Evolutionary conservation across 2,113 vertebrate species (phyloP), one percentile per base, ranked within the genome.

Genomic region (Anarrhichthys ocellatus): DNA sequence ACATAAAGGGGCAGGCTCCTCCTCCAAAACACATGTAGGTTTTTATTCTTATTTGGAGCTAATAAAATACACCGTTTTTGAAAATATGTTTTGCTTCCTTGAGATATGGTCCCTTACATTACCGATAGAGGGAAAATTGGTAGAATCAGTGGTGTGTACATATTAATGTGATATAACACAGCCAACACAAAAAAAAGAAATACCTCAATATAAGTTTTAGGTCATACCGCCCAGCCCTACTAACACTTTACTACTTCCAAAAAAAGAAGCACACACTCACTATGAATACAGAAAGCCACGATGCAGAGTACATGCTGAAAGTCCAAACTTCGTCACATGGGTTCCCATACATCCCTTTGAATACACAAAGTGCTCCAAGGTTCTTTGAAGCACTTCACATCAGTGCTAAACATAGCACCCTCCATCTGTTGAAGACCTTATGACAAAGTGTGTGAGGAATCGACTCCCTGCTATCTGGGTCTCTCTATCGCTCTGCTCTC

Each of bases 351-450:
- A 40, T 68, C 78, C 73, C 73, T 58, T 36, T 40, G 62, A 54
- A 71, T 66, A 44, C 42, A 11, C 20, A 63, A 68, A 72, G 78
- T 38, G 44, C 64, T 79, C 73, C 61, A 42, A 84, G 71, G 74
- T 73, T 85, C 72, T 89, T 72, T 87, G 78, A 87, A 73, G 73
- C 69, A n/a, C 78, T 84, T 79, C 48, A 87, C 84, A 76, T 81
- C 76, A 69, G 75, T 87, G 80, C 92, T 92, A 91, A 90, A 90
- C 80, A 87, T 88, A 87, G 85, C 75, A 73, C 18, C 72, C 64
- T 73, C 75, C 85, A 85, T 91, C 88, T 90, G 89, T 88, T 88
- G 70, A 83, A 85, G 85, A 86, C 83, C 73, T 90, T 46, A 72
- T 84, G 87, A 83, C 80, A 76, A 65, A 77, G 81, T 70, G 66